Base-by-base conservation (phyloP, 2,888 invertebrate genomes). In the Nephrotoma guestfalica region DNA sequence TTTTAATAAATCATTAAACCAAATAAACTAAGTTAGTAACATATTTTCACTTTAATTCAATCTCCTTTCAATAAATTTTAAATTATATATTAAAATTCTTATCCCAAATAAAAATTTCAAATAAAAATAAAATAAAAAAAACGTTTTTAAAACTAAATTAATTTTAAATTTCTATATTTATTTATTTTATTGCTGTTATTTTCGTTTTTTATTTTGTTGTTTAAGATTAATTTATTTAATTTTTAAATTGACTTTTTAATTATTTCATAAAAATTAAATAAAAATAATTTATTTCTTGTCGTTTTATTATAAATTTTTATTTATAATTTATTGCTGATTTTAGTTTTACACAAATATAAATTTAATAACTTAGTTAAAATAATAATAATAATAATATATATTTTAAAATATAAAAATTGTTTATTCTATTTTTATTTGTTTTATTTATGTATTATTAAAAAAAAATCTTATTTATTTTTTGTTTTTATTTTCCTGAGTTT, bases 401-500 rank as follows among this genome's bases (percentile, higher is more conserved):
- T 41, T 84, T 84, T 41, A 84, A 41, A 41, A 42, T 84, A 84
- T 41, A 84, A 84, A 41, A 84, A 84, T 41, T 84, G 42, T 84
- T 41, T 41, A 84, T 83, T 41, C 84, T 41, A 43, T 43, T 85
- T 30, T 84, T 85, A 30, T 85, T 83, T 41, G n/a, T 41, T 43
- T 85, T 15, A 15, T 42, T 71, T 45, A 43, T 85, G 85, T 18
- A 43, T 85, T 85, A 43, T 85, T 85, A 43, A 43, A 85, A 84
- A 85, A 43, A 43, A 85, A 85, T 43, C 15, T 84, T 84, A 84
- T 41, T 85, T 85, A 43, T 43, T 43, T 85, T 43, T 85, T 85
- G 30, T 85, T 85, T 43, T 85, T 85, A 43, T 85, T 85, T 85
- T 43, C 85, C 85, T 85, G 85, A 85, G 85, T 85, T 85, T 84